These are phyloP conservation scores for Myrmecobius fasciatus DNA, from an alignment of 2,113 vertebrate species.

Conservation along the genomic window DNA sequence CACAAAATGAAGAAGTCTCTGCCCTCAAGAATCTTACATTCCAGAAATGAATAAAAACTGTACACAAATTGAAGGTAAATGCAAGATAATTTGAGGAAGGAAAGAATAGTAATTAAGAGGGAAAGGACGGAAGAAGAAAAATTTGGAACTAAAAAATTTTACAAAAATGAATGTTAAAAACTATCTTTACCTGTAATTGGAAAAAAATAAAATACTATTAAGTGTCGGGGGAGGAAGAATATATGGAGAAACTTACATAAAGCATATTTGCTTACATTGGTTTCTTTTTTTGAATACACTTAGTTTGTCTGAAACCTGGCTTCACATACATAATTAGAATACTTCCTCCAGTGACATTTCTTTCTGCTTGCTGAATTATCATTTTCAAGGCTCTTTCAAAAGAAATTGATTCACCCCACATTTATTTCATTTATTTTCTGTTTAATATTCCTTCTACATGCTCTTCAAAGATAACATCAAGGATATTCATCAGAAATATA, in stretches of 20 bases:
- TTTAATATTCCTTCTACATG: not conserved
- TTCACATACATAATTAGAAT: not conserved
- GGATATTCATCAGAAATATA: not conserved
- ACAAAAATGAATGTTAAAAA: too few species aligned
- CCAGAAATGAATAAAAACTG: not conserved
- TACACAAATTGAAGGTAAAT: not conserved
- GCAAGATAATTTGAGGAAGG: not conserved
- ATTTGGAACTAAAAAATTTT: too few species aligned
- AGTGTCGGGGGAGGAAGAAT: not conserved
- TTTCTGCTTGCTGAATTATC: not conserved
- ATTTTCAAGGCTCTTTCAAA: not conserved
- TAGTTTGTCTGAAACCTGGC: not conserved
- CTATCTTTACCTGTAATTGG: too few species aligned
- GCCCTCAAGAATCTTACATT: not conserved
- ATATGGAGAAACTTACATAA: not conserved
- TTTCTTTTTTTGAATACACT: not conserved
- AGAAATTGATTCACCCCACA: not conserved
- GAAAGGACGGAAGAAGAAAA: too few species aligned
- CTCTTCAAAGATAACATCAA: not conserved
- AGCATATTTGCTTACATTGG: slow-evolving; percentile 16
- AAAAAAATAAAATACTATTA: too few species aligned
- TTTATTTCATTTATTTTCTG: slow-evolving; percentile 7
- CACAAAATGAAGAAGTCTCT: not conserved
- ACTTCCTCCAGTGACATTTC: not conserved
- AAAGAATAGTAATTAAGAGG: not conserved